Percentiles rank a stretch among this genome's conserved stretches.
Conservation (phyloP, 1,140 invertebrate genomes). For the Orussus abietinus region DNA sequence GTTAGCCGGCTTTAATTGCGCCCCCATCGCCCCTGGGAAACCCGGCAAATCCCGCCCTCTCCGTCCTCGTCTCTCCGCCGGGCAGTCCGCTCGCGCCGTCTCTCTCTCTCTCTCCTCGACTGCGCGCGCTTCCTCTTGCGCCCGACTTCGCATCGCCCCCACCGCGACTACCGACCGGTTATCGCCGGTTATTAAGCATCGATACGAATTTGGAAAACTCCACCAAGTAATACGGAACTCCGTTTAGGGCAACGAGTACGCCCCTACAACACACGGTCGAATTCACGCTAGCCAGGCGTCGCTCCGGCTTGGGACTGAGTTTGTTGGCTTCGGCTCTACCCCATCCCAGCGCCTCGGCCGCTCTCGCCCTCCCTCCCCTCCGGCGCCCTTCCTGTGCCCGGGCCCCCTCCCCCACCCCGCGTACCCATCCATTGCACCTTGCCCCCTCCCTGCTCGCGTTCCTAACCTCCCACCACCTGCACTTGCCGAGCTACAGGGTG, state of each 20-base stretch:
- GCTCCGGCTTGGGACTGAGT: slow-evolving; percentile 42
- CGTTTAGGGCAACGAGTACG: too few relatives aligned
- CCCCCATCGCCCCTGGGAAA: slow-evolving; percentile 2
- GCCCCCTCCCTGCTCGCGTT: not conserved
- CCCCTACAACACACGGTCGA: too few relatives aligned
- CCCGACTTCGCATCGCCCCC: not conserved
- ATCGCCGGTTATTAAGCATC: too few relatives aligned
- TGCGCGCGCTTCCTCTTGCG: too few relatives aligned
- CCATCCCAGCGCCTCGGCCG: slow-evolving; percentile 8
- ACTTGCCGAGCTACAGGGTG: slow-evolving; percentile 23
- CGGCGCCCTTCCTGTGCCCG: too few relatives aligned
- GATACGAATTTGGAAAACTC: too few relatives aligned
- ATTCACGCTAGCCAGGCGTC: slow-evolving; percentile 38
- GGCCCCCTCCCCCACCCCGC: not conserved
- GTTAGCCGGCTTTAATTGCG: slow-evolving; percentile 35
- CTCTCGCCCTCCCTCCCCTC: not conserved
- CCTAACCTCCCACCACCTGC: not conserved
- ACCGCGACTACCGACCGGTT: too few relatives aligned
- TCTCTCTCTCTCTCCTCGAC: too few relatives aligned
- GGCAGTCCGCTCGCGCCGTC: too few relatives aligned
- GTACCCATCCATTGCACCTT: not conserved
- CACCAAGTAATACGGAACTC: too few relatives aligned
- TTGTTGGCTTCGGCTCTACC: slow-evolving; percentile 46
- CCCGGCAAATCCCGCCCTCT: not conserved
- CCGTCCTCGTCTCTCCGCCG: too few relatives aligned